Evolutionary conservation across 2,113 vertebrate genomes (phyloP).

Genomic region (Eonycteris spelaea): DNA sequence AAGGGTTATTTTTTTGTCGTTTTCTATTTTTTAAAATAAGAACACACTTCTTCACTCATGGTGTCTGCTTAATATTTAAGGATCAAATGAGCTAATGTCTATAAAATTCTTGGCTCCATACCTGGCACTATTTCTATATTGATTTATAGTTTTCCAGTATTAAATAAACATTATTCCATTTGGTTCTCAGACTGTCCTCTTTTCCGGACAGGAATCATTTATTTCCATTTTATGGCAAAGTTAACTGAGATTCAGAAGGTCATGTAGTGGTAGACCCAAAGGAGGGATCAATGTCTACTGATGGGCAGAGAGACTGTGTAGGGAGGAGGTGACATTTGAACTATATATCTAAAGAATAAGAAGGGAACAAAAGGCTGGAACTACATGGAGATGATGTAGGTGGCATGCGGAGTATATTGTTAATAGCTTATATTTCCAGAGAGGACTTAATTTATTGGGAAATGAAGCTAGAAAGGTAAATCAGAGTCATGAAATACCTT

Average conservation of each 20-base stretch:
- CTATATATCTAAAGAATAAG: neutral
- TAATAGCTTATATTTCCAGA: neutral
- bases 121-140: slow-evolving; percentile 27
- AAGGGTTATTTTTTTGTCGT: neutral
- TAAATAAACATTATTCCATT: slow-evolving; percentile 11
- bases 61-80: slow-evolving; percentile 57
- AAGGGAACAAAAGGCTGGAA: neutral
- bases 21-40: neutral
- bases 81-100: slow-evolving; percentile 50
- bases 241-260: neutral
- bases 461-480: neutral
- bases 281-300: neutral
- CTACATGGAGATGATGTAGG: neutral
- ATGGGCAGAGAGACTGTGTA: neutral
- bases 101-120: neutral
- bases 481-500: neutral
- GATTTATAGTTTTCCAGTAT: slow-evolving; percentile 40
- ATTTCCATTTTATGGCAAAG: neutral
- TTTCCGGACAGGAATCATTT: neutral
- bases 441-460: neutral
- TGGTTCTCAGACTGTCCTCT: neutral
- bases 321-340: neutral
- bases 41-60: neutral
- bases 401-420: neutral
- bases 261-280: neutral